These are phyloP conservation scores for Pachycephala philippinensis DNA, from an alignment of 2,113 vertebrate species.

Conservation along the genomic window DNA sequence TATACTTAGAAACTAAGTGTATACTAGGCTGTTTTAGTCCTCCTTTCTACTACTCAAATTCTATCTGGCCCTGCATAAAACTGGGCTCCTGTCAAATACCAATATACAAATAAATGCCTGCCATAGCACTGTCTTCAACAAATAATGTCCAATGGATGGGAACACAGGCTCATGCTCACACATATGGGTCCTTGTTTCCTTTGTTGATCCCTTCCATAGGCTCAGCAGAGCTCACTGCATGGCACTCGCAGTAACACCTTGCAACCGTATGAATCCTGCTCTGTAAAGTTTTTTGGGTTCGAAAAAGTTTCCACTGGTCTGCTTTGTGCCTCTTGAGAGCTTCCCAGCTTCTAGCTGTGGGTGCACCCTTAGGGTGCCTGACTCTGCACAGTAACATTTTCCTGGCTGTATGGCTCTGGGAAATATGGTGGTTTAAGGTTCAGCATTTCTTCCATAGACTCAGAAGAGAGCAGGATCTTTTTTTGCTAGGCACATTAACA, in stretches of 20 bases:
- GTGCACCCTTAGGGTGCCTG: not conserved
- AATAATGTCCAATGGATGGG: not conserved
- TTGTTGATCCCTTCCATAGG: not conserved
- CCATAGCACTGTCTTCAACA: not conserved
- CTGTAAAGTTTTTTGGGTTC: not conserved
- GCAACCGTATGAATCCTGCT: not conserved
- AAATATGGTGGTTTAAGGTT: not conserved
- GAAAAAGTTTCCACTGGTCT: not conserved
- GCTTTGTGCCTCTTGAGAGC: not conserved
- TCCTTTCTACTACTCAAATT: not conserved
- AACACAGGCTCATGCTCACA: not conserved
- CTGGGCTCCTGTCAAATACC: not conserved
- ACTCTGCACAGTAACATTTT: not conserved
- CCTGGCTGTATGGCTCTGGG: not conserved
- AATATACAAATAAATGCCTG: not conserved
- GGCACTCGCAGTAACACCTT: not conserved
- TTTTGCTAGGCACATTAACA: not conserved
- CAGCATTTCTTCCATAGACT: not conserved
- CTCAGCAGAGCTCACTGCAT: not conserved
- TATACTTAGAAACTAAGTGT: not conserved
- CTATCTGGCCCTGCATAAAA: not conserved
- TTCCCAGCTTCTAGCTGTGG: not conserved
- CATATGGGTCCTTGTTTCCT: not conserved
- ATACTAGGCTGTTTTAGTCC: not conserved
- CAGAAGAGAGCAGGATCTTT: not conserved